phyloP scores from a whole-genome alignment of 2,797 vertebrate genomes.

The Acanthornis magna region DNA sequence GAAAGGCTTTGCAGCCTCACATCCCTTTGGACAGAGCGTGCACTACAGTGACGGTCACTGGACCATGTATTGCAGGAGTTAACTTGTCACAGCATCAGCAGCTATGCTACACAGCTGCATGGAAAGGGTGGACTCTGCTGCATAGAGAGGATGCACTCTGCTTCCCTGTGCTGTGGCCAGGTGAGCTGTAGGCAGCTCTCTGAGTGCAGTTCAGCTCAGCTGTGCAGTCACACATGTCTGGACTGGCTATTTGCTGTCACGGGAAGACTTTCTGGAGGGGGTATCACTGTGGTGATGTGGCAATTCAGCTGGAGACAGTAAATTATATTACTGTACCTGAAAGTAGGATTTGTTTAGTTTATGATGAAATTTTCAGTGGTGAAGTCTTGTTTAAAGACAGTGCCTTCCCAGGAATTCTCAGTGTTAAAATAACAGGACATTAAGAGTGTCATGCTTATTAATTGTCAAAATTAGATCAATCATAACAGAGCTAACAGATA shows the following conservation, averaged over 20 bases:
- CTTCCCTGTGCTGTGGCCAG: not conserved
- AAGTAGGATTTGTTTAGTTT: not conserved
- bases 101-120: not conserved
- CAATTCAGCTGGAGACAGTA: not conserved
- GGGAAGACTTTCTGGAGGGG: not conserved
- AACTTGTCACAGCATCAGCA: not conserved
- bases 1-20: not conserved
- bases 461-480: slow-evolving; percentile 58
- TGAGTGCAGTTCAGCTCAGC: not conserved
- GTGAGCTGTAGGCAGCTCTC: not conserved
- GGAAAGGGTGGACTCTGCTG: not conserved
- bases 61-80: not conserved
- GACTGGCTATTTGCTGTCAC: not conserved
- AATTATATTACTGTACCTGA: not conserved
- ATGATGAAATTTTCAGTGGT: not conserved
- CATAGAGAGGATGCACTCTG: not conserved
- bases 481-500: slow-evolving; percentile 40
- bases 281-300: not conserved
- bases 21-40: not conserved
- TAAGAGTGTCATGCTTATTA: slow-evolving; percentile 49
- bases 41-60: not conserved
- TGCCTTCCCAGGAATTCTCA: not conserved
- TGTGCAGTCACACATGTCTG: not conserved
- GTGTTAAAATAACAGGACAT: not conserved
- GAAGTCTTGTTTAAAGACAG: not conserved